These are phyloP conservation scores for Pleuronectes platessa DNA, from an alignment of 2,113 vertebrate genomes.

Conservation along the genomic window DNA sequence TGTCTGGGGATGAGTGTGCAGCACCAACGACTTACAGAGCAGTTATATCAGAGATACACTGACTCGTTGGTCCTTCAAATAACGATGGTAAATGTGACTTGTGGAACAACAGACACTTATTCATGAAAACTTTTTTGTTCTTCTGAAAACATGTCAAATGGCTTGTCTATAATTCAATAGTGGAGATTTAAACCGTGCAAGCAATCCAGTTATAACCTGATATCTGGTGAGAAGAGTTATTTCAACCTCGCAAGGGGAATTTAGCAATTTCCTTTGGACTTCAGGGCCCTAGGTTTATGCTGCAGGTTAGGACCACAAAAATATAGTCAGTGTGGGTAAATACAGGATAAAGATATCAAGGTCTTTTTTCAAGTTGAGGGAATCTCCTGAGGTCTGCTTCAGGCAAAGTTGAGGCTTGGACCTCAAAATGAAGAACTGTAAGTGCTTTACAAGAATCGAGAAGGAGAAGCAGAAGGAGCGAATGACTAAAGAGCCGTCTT, in stretches of 20 bases:
- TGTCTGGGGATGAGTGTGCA: constrained; percentile 19
- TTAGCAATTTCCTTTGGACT: constrained; percentile 29
- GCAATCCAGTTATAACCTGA: background rate
- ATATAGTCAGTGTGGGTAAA: constrained; percentile 26
- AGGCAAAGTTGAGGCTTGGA: constrained; percentile 40
- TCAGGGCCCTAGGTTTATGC: constrained; percentile 6
- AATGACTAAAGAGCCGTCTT: background rate
- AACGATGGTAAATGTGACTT: background rate
- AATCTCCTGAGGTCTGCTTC: constrained; percentile 43
- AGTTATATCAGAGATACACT: constrained; percentile 11
- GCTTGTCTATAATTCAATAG: background rate
- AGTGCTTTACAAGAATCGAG: constrained; percentile 2
- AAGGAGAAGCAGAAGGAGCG: background rate
- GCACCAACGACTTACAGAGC: background rate
- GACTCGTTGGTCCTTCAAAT: background rate
- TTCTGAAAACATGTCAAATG: background rate
- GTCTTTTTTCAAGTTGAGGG: constrained; percentile 24
- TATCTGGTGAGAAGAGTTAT: constrained; percentile 11
- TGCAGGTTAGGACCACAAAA: constrained; percentile 17
- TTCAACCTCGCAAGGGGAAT: constrained; percentile 18
- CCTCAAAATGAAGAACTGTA: constrained; percentile 37
- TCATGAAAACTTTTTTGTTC: background rate
- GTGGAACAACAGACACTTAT: background rate
- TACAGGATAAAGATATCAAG: constrained; percentile 34
- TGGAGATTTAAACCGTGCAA: background rate